Evolutionary conservation across 2,797 vertebrate species (phyloP), one percentile per base, ranked within the genome.

Genomic region (Melanotaenia pygmaea): DNA sequence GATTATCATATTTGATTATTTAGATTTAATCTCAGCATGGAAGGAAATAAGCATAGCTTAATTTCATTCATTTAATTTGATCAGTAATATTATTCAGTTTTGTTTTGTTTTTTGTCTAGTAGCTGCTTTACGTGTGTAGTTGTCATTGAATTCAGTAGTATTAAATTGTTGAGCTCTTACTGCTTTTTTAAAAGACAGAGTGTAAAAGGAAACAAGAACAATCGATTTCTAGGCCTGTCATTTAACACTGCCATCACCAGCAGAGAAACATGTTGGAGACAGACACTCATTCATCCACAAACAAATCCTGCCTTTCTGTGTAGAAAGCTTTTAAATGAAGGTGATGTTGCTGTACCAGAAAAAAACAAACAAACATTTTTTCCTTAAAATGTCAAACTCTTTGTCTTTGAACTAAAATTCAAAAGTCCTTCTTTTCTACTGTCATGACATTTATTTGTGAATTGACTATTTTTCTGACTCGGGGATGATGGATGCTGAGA

Each of bases 241-340:
- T 56, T 69, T 35, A 40, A n/a, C 24, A 4, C 20, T 43, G 51
- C 14, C 24, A 16, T 56, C 34, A 65, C 6, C 45, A 50, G 51
- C 20, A 35, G 32, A 4, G 30, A 59, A 47, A 58, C 53, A 59
- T 0, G 20, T 20, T 30, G 47, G 62, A 67, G 45, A 45, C 50
- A 77, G 26, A 59, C 40, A 45, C 40, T 5, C 30, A 26, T 68
- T 71, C 67, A 35, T 67, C 43, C 43, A 0, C 37, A 50, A 35
- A 37, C 28, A 30, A 38, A 63, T 9, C 53, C 63, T 74, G 59
- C 59, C 3, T 60, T 22, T 45, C 57, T 68, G 5, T 32, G n/a
- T 8, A 24, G 8, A 32, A 50, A 50, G 45, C 45, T 50, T 50
- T 50, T 20, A n/a, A 2, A 50, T 50, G 20, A 50, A 50, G 22